Evolutionary conservation across 2,888 invertebrate genomes (phyloP).

Genomic region (Rhamnusium bicolor): DNA sequence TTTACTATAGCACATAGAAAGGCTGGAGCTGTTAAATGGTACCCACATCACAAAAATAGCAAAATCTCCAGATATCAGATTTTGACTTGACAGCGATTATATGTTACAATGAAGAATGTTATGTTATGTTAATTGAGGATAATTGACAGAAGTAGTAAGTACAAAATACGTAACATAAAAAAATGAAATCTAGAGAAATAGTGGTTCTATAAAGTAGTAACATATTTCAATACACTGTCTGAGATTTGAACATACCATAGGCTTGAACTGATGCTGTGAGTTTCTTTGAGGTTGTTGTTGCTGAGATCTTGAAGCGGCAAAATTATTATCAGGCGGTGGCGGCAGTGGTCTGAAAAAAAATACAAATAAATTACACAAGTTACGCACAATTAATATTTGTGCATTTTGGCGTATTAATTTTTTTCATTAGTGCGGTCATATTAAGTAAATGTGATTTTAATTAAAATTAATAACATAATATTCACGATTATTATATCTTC

Average conservation of each 20-base stretch:
- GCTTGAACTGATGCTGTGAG: constrained; percentile 89
- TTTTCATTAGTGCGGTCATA: no score
- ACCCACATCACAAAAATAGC: no score
- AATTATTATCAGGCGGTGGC: constrained; percentile 82
- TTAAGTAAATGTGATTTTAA: no score
- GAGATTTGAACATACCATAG: constrained; percentile 78
- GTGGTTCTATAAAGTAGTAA: background rate
- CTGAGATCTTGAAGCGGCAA: constrained; percentile 72
- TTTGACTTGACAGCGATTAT: no score
- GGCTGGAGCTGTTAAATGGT: no score
- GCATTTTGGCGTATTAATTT: no score
- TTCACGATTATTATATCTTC: no score
- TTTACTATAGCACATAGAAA: no score
- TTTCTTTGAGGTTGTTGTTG: constrained; percentile 82
- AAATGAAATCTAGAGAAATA: background rate
- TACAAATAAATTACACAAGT: constrained; percentile 24
- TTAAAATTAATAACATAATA: no score
- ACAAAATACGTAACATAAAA: background rate
- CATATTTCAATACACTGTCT: background rate
- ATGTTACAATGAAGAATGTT: background rate
- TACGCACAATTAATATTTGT: no score
- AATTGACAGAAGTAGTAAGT: background rate
- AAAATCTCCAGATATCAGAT: no score
- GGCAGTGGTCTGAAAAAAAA: constrained; percentile 80
- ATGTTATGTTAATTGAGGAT: background rate